Evolutionary conservation across 2,113 vertebrate genomes (phyloP).

Genomic region (Nerophis ophidion): DNA sequence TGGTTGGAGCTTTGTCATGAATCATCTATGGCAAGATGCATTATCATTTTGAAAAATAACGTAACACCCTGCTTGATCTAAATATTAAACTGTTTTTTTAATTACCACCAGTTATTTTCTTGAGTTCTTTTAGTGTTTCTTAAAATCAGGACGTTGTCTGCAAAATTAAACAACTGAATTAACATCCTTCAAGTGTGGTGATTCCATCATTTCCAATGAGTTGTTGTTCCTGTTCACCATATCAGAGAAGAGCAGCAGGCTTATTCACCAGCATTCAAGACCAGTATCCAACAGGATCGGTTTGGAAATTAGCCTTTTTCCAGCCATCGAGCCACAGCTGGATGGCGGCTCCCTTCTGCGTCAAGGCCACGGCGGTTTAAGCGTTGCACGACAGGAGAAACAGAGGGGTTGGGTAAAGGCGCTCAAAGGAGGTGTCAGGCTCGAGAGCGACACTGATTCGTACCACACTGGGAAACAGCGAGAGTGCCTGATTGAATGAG

Average conservation of each 20-base stretch:
- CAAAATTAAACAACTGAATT: too few species aligned
- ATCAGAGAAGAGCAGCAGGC: not conserved
- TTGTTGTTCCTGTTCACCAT: too few species aligned
- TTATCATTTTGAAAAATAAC: too few species aligned
- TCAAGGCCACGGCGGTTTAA: constrained; percentile 44
- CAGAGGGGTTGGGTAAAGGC: not conserved
- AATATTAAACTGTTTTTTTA: too few species aligned
- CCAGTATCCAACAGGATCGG: constrained; percentile 1
- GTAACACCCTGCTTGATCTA: too few species aligned
- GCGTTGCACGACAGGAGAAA: constrained; percentile 33
- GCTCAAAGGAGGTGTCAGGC: constrained; percentile 5
- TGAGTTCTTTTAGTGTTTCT: too few species aligned
- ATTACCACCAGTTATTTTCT: too few species aligned
- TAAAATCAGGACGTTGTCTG: too few species aligned
- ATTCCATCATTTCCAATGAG: too few species aligned
- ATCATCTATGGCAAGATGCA: too few species aligned
- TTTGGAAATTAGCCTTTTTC: constrained; percentile 22
- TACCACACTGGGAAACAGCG: constrained; percentile 45
- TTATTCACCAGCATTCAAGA: not conserved
- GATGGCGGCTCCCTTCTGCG: constrained; percentile 39
- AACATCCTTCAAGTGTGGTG: too few species aligned
- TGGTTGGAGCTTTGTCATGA: too few species aligned
- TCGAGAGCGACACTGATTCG: constrained; percentile 43
- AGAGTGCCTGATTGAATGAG: constrained; percentile 61
- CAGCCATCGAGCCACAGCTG: constrained; percentile 33